These are phyloP conservation scores for Lingula anatina DNA, from an alignment of 2,888 invertebrate species.

Conservation along the genomic window DNA sequence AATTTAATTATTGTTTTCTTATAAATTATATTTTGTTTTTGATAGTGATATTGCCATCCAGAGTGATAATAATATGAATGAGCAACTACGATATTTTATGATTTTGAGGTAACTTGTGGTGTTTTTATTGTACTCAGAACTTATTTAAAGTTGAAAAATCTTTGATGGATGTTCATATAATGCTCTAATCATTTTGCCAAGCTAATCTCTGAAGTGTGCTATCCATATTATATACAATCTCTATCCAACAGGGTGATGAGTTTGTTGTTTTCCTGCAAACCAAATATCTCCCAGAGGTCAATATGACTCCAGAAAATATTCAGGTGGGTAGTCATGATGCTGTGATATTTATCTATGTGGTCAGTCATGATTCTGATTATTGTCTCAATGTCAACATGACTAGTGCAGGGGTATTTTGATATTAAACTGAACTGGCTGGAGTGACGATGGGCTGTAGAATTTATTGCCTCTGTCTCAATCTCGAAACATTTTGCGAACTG, in stretches of 20 bases:
- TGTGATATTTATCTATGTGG: too few species aligned
- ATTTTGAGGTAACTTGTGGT: background rate
- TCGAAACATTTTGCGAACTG: background rate
- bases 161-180: too few species aligned
- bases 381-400: too few species aligned
- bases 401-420: too few species aligned
- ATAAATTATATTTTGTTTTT: background rate
- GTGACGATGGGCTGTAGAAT: too few species aligned
- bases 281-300: slow-evolving; percentile 53
- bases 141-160: background rate
- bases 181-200: too few species aligned
- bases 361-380: too few species aligned
- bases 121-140: background rate
- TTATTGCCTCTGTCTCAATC: background rate
- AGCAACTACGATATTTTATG: background rate
- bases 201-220: background rate
- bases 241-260: slow-evolving; percentile 50
- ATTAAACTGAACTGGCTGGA: too few species aligned
- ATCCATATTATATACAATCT: background rate
- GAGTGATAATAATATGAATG: slow-evolving; percentile 4
- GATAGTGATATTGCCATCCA: slow-evolving; percentile 4
- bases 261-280: slow-evolving; percentile 51
- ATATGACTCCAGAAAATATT: slow-evolving; percentile 47
- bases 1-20: background rate
- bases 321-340: slow-evolving; percentile 21